phyloP scores from a whole-genome alignment of 2,888 invertebrate genomes.

The Tinea pellionella region DNA sequence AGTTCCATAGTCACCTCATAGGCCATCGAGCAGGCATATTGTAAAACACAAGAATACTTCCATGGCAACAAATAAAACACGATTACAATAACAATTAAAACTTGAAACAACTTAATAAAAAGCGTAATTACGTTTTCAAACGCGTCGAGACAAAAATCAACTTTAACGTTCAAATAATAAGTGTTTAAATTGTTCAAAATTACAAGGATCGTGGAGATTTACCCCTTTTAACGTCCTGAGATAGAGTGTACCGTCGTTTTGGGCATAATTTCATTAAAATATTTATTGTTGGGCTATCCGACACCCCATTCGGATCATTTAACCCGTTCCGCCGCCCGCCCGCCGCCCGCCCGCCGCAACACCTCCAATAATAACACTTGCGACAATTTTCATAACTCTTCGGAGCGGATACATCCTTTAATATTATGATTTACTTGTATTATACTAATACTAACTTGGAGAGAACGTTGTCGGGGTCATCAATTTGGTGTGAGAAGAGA shows the following conservation, averaged over 20 bases:
- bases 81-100: not conserved
- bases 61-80: not conserved
- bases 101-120: not conserved
- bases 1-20: too few relatives aligned
- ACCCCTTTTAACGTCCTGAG: not conserved
- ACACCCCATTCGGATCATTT: slow-evolving; percentile 13
- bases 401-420: not conserved
- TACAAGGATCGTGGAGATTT: not conserved
- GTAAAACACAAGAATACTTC: too few relatives aligned
- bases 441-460: too few relatives aligned
- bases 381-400: not conserved
- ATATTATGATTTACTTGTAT: too few relatives aligned
- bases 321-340: slow-evolving; percentile 6
- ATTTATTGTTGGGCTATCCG: slow-evolving; percentile 14
- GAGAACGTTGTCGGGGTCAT: too few relatives aligned
- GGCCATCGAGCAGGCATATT: too few relatives aligned
- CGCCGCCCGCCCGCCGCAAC: not conserved
- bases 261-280: slow-evolving; percentile 14
- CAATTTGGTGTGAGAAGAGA: too few relatives aligned
- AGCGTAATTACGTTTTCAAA: not conserved
- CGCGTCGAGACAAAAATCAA: not conserved
- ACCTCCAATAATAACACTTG: slow-evolving; percentile 6
- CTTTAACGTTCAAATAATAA: not conserved
- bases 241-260: not conserved
- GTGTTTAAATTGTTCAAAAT: not conserved